A percentile compares a stretch with the other conserved stretches of the same genome.
These are phyloP conservation scores for Myotis yumanensis DNA, from an alignment of 2,113 vertebrate genomes.

Conservation along the genomic window DNA sequence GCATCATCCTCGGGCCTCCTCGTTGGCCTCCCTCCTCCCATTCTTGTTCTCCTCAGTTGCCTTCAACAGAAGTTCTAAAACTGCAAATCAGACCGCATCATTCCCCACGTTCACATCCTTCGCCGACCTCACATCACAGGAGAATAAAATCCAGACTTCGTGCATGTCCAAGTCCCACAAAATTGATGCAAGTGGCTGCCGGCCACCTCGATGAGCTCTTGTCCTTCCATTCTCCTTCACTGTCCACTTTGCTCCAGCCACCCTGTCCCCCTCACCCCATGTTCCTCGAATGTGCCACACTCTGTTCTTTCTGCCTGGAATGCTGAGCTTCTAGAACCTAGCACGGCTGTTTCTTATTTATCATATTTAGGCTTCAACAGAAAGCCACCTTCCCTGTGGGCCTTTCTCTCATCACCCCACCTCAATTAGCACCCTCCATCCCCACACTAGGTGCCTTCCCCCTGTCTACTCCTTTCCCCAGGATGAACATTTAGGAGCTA, in stretches of 20 bases:
- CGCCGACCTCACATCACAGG: too few species aligned
- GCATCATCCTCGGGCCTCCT: not conserved
- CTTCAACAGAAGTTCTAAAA: not conserved
- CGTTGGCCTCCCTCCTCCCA: not conserved
- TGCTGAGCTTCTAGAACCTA: not conserved
- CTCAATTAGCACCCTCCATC: not conserved
- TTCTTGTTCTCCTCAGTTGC: not conserved
- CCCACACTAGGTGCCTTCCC: too few species aligned
- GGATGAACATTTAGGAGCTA: not conserved
- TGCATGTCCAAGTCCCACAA: not conserved
- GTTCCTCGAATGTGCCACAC: rapidly evolving
- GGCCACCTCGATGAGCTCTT: not conserved
- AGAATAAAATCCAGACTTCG: not conserved
- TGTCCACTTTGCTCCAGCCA: not conserved
- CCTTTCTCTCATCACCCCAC: not conserved
- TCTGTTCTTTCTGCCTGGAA: not conserved
- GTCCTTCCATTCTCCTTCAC: not conserved
- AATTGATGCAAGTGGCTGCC: rapidly evolving
- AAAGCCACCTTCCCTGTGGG: not conserved
- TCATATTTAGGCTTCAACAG: not conserved
- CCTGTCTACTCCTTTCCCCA: not conserved
- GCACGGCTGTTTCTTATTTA: not conserved
- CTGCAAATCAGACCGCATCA: rapidly evolving
- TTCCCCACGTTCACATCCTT: not conserved
- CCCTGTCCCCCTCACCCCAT: rapidly evolving